Evolutionary conservation across 2,888 invertebrate species (phyloP), one percentile per base, ranked within the genome.

Genomic region (Erebia aethiops): DNA sequence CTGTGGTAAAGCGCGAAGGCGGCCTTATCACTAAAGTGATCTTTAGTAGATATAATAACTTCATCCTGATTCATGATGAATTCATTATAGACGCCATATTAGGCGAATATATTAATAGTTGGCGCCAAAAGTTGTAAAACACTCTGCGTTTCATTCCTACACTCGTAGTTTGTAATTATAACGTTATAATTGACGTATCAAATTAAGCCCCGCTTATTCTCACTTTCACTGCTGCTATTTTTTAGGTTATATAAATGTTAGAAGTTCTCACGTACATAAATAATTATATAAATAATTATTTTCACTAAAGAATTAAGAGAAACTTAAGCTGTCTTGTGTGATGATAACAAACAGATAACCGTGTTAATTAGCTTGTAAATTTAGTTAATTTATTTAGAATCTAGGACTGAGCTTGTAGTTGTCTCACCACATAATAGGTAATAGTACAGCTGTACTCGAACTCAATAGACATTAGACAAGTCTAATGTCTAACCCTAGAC

Each of bases 221-320:
- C 62, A 62, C 62, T 49, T 62, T 62, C 62, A 62, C 62, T 62
- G 14, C 21, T 26, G 46, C 46, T 61, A 61, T 18, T 62, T 60
- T 58, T 61, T 21, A 62, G 62, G 46, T 49, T 62, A 62, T 14
- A 49, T 62, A 62, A 49, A 62, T 21, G 46, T 49, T 61, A 41
- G 41, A 60, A 16, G 41, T 41, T 41, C 35, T 41, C 41, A 60
- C 41, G 41, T 41, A 60, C 13, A 21, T 57, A 4, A 26, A 26
- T 26, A 57, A 57, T 18, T 18, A 18, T 1, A 7, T 54, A n/a
- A n/a, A n/a, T n/a, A n/a, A n/a, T n/a, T n/a, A n/a, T 54, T 54
- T 54, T 9, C 18, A 16, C 9, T 18, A 54, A 54, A 2, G 18
- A 18, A 54, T 54, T 54, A 10, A 16, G 54, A 54, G 54, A 52